Evolutionary conservation across 2,797 vertebrate genomes (phyloP), one percentile per base, ranked within the genome.

Genomic region (Oreochromis grahami): DNA sequence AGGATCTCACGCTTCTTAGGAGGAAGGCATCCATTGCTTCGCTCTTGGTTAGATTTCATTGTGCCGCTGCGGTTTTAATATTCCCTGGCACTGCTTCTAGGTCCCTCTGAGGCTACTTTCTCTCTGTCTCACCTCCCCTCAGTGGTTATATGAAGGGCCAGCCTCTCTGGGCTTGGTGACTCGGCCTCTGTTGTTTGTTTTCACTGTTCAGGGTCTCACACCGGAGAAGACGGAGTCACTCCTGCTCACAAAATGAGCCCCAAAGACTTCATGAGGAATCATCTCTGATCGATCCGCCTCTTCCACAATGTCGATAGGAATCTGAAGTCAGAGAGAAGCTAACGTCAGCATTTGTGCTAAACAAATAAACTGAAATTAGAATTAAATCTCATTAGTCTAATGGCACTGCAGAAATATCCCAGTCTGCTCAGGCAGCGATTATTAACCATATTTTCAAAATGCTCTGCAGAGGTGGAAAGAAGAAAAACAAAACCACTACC

Each of bases 31-130:
- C 99, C 99, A 91, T 99, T 99, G 95, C 98, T 99, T 87, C 99
- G 95, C 94, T 99, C 98, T 93, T 99, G 98, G 96, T 98, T 98
- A 91, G 99, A 98, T 97, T 99, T 99, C 99, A 99, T 99, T 94
- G 94, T 94, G 83, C 53, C 79, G 51, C 74, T 3, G 77, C 63
- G 68, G 51, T 84, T 65, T 80, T 55, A 86, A 76, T 65, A 70
- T 56, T 84, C 48, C 65, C 79, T 60, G 45, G 65, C 60, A 53
- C 53, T 50, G 76, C 58, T 81, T 86, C 12, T 65, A 36, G 52
- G 63, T 56, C 86, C 68, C 68, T 85, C 80, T 84, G 80, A 74
- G 56, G 80, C 36, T 76, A 32, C 53, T 86, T 52, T 55, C 50
- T 85, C 70, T 80, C 78, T 77, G 45, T 60, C 81, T 82, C 56